Conservation (phyloP, 2,888 invertebrate genomes). For the Dinocampus coccinellae region DNA sequence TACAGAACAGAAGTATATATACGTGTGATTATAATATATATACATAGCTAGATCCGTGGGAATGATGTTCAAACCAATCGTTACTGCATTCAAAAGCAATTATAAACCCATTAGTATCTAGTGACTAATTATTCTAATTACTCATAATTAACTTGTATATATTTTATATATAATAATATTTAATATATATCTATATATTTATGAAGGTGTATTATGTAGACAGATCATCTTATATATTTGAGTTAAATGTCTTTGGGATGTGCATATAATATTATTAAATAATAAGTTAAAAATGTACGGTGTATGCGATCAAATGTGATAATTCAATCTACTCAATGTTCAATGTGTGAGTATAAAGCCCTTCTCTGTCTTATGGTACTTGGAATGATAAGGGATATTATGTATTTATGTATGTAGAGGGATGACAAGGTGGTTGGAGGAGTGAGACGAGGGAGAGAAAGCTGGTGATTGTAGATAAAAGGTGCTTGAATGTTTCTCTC, state of each 20-base stretch:
- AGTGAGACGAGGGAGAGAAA: too few species aligned
- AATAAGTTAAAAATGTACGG: slow-evolving; percentile 14
- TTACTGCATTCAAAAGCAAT: slow-evolving; percentile 59
- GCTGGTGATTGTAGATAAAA: neutral
- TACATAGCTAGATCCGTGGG: slow-evolving; percentile 36
- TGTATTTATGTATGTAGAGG: neutral
- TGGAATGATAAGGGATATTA: slow-evolving; percentile 25
- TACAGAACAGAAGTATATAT: neutral
- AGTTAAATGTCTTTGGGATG: neutral
- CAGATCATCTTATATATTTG: neutral
- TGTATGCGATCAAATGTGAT: slow-evolving; percentile 51
- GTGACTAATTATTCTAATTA: slow-evolving; percentile 37
- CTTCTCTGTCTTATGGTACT: neutral
- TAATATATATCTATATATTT: neutral
- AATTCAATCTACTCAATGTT: slow-evolving; percentile 56
- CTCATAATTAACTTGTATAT: slow-evolving; percentile 19
- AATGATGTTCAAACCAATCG: slow-evolving; percentile 60
- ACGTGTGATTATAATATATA: neutral
- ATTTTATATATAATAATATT: neutral
- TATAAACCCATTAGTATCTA: slow-evolving; percentile 64
- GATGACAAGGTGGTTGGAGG: too few species aligned
- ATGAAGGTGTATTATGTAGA: neutral
- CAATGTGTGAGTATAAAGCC: slow-evolving; percentile 29
- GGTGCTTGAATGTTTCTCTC: neutral
- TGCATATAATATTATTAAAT: neutral